Base-by-base conservation (phyloP, 2,888 invertebrate genomes). In the Galerucella pusilla region DNA sequence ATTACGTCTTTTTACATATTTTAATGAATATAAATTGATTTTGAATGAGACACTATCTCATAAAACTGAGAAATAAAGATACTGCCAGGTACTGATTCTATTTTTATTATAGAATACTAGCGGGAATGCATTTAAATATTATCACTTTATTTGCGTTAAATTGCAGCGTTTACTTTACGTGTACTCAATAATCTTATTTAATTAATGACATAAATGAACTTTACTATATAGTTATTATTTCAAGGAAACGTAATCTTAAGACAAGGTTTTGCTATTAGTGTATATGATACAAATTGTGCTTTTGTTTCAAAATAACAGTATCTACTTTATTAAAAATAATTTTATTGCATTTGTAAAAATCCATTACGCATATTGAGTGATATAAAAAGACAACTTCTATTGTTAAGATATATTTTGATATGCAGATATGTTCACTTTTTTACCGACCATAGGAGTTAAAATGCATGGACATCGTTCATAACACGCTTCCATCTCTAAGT, bases 201-300 rank as follows among this genome's bases (percentile, higher is more conserved):
- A 57, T 16, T 57, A 57, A 57, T 20, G n/a, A 57, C 57, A 57
- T 42, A 42, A 63, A 35, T 63, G 63, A 63, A 63, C 42, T 63
- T 42, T 35, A 42, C 35, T 35, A 28, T 28, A 28, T 28, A 16
- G 7, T 63, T 63, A 57, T 57, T 63, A n/a, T 42, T 63, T 63
- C 63, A 63, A 63, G 63, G 63, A 42, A 42, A 63, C 42, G 35
- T 63, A 63, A 63, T 63, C 63, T 63, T n/a, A 35, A 42, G 63
- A 63, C 63, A 63, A 42, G 63, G 42, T 14, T 63, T 42, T 63
- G 63, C 63, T 63, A 42, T 63, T 63, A 63, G 63, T 63, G 25
- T 61, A 28, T 28, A 14, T 42, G 35, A 16, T 35, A 63, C 42
- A 63, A 63, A 63, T 63, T 63, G 57, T 16, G 3, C n/a, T 3